Evolutionary conservation across 2,888 invertebrate genomes (phyloP), one percentile per base, ranked within the genome.

Genomic region (Elmis aenea): DNA sequence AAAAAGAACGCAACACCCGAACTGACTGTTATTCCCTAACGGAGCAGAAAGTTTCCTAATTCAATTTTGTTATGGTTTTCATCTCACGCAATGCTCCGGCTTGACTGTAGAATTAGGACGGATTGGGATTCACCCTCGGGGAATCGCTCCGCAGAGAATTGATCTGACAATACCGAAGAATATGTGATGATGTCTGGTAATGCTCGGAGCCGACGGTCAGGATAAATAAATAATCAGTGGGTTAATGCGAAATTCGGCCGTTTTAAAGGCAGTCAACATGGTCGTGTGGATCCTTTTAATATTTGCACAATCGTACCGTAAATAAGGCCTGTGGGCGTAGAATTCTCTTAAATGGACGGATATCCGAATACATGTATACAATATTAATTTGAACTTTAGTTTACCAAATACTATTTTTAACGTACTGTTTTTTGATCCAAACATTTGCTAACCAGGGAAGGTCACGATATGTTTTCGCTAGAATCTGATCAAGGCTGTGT

Each of bases 31-130:
- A 49, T 49, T 50, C 54, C 50, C 51, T 43, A 50, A 49, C 51
- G 48, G 51, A 42, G 48, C 47, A 45, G 49, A 54, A 56, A 54
- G 48, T 56, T 56, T 51, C 49, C 48, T 55, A 56, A 56, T 55
- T 56, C 53, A 52, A 55, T 56, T 54, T 50, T 43, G 47, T 48
- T 55, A 55, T 55, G 52, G 56, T 52, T 56, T 54, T 56, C 56
- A 55, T 54, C 52, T 55, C 52, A 52, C 51, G 53, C 51, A 55
- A 52, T 48, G 43, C 48, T 37, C 45, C 41, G 38, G 47, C 42
- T 46, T 48, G 51, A 52, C 50, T 51, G 50, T 41, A 34, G 49
- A 53, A 54, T 53, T 52, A 55, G 52, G 46, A 38, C 42, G 33
- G 48, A 33, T 42, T 42, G 42, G 42, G 38, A 47, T 46, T 35